Base-by-base conservation (phyloP, 2,888 invertebrate genomes). In the Sphaerophoria rueppellii region DNA sequence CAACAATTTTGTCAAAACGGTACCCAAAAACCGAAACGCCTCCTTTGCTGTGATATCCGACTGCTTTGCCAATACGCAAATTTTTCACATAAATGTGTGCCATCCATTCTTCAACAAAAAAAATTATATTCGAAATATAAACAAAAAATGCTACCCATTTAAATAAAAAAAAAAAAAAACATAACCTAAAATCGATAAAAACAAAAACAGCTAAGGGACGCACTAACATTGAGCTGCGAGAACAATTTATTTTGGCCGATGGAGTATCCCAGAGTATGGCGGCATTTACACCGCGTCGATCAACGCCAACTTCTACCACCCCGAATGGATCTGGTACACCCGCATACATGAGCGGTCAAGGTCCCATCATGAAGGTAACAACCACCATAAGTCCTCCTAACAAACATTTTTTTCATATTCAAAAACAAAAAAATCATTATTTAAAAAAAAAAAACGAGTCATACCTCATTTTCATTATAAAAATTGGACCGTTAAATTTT, bases 241-340 rank as follows among this genome's bases (percentile, higher is more conserved):
- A 99, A 93, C 98, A 98, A 94, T 99, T 99, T 94, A 98, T 98
- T 93, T 94, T 99, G 94, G 98, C 99, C 90, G 97, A 98, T 92
- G 99, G 99, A 92, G 98, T 98, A 89, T 97, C 98, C 92, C 99
- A 99, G 94, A 97, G 97, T 92, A 99, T 99, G 98, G 96, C 98
- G 91, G 97, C 98, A 91, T 99, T 99, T 95, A 96, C 96, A 93
- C 96, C 98, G 92, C 98, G 98, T 94, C 96, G 97, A 92, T 96
- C 96, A 92, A 95, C 96, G 92, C 95, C 96, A 92, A 96, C 95
- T 92, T 93, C 94, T 90, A 94, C 95, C 91, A 88, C 94, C 93
- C 89, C 93, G 89, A 93, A 94, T 90, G 94, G 93, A 92, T 92
- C 93, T 88, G 88, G 89, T 88, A 89, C 89, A 88, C 93, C 94